Evolutionary conservation across 2,888 invertebrate species (phyloP), one percentile per base, ranked within the genome.

Genomic region (Gryllus longicercus): DNA sequence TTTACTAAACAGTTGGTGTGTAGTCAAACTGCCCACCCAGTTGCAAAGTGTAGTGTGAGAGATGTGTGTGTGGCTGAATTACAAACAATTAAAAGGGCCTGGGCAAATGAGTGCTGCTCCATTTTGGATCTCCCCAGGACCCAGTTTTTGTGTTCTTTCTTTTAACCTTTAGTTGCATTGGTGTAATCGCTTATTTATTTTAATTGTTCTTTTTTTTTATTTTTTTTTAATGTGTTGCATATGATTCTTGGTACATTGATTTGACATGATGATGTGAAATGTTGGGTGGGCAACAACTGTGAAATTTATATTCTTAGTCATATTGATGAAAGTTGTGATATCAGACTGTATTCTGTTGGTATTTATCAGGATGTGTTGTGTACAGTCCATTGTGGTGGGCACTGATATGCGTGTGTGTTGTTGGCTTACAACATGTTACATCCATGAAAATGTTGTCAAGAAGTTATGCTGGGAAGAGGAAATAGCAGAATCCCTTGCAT

Each of bases 341-440:
- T 63, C 38, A 38, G 5, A 38, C 38, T 38, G 25, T 25, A 38
- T 63, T 63, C 63, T 63, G 63, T 63, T 63, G 63, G n/a, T 63
- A n/a, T 63, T 63, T 63, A 63, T 63, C 63, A 63, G n/a, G 63
- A 63, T 63, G 63, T 63, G 63, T 63, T 63, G 63, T 63, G 63
- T 63, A 63, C 63, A 63, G 63, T 63, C 63, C 63, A 63, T 63
- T 63, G 63, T 16, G 14, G 14, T 63, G 63, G 63, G 63, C 63
- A 14, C n/a, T 14, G 63, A 63, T 18, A n/a, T 63, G n/a, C n/a
- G 63, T 63, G 63, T 63, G 63, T 63, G 14, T 63, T 63, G 63
- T 63, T 63, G 63, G n/a, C 63, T 63, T 14, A 63, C n/a, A 63
- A 63, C n/a, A n/a, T 14, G 63, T 14, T 63, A 63, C 63, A 63